Base-by-base conservation (phyloP, 1,140 invertebrate species). In the Orius laevigatus region DNA sequence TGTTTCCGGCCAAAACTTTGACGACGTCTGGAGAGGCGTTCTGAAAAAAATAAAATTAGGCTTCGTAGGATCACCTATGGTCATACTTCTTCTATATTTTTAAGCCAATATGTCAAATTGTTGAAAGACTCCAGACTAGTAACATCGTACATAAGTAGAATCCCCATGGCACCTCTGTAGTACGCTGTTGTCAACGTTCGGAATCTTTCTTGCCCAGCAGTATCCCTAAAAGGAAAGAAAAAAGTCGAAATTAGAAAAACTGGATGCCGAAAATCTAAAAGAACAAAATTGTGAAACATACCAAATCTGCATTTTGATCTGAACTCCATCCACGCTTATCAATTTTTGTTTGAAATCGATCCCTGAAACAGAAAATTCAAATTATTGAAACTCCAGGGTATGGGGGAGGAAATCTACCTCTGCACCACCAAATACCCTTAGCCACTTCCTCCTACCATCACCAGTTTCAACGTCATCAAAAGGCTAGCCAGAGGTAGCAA, bases 331-430 rank as follows among this genome's bases (percentile, higher is more conserved):
- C 53, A 90, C 65, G 62, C 85, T 82, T 54, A 89, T 82, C 50
- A 86, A 83, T 65, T 88, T 89, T 64, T 89, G 84, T 67, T 89
- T 90, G 62, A 89, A 89, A 68, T 90, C 86, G 61, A 90, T 86
- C 54, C 84, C 84, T 86, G 64, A 35, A 65, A 67, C 49, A 53
- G 36, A 55, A 52, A 9, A 41, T 48, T 50, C 9, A 44, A 51
- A 36, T 31, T 15, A 15, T 40, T 38, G 15, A 41, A 32, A 8
- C 25, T 25, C 25, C 8, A 25, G n/a, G n/a, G n/a, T n/a, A n/a
- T n/a, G n/a, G n/a, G n/a, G n/a, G n/a, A n/a, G n/a, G n/a, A n/a
- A n/a, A n/a, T n/a, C n/a, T n/a, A n/a, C n/a, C n/a, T n/a, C n/a
- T n/a, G n/a, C n/a, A n/a, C n/a, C n/a, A n/a, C n/a, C n/a, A n/a